Evolutionary conservation across 2,797 vertebrate species (phyloP), one percentile per base, ranked within the genome.

Genomic region (Cynopterus sphinx): DNA sequence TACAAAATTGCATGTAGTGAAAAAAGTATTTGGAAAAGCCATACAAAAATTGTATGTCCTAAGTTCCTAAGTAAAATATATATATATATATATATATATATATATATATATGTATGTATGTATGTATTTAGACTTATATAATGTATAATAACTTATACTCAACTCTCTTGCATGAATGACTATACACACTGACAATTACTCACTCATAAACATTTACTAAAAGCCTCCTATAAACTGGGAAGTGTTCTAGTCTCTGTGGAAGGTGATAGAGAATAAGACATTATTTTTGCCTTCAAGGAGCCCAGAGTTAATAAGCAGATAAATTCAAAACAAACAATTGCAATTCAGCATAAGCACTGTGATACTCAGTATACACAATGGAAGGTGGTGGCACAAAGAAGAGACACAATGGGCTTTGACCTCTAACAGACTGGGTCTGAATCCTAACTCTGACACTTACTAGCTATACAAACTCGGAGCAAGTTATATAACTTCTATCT

Each of bases 21-120:
- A 91, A 77, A 85, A 22, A 77, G 16, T 65, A 90, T 65, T 79
- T 95, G 67, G 33, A 79, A 96, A 91, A 94, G 33, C 63, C 78
- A 91, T 36, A 57, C 31, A 84, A 91, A 91, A 87, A 15, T 2
- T 49, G 22, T 79, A 87, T 87, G 59, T 91, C n/a, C 43, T 88
- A 85, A 87, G 75, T 75, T 53, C 31, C 43, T 86, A 15, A 13
- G 39, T 81, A 11, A 68, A 79, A 85, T 73, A 84, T 81, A 65
- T 57, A 55, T 67, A 67, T 33, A 33, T 33, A n/a, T n/a, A n/a
- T n/a, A n/a, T n/a, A n/a, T n/a, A n/a, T n/a, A n/a, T n/a, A n/a
- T n/a, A n/a, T n/a, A n/a, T n/a, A n/a, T n/a, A n/a, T n/a, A n/a
- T n/a, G n/a, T n/a, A n/a, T n/a, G n/a, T n/a, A n/a, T n/a, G n/a